Base-by-base conservation (phyloP, 2,797 vertebrate species). In the Danio jaintianensis region DNA sequence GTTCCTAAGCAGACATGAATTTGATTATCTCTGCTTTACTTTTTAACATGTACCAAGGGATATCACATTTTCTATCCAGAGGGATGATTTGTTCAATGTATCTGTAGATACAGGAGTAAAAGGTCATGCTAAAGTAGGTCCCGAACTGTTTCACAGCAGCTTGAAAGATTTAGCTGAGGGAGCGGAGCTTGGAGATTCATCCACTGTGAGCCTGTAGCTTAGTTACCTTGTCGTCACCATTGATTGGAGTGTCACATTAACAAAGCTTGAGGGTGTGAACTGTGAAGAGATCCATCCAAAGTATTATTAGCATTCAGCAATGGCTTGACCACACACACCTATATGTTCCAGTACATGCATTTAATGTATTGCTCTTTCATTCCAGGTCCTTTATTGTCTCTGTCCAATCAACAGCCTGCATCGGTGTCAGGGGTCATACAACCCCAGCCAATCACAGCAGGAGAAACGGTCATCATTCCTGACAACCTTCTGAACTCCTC, bases 391-490 rank as follows among this genome's bases (percentile, higher is more conserved):
- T 91, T 94, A 80, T 89, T 97, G 88, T 92, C 93, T 86, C 92
- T 94, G 66, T 86, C 95, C 63, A 88, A 95, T 91, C 93, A 95
- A 89, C 96, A 95, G 88, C 91, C 95, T 61, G 62, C 75, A 7
- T 89, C 94, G 29, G 90, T 95, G 64, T 89, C 95, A 84, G 95
- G 94, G 82, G 94, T 97, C 93, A 94, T 99, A 90, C 97, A 97
- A 87, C 97, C 97, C 59, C 97, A 98, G 53, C 96, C 97, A n/a
- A 90, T 99, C 91, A 93, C 94, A 67, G 94, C 94, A 48, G 98
- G 96, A 88, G 97, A 98, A 90, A 98, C 97, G 1, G 97, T 99
- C 91, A 96, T 99, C 83, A 93, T 99, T 86, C 97, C 98, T 16
- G 96, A 99, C 94, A 99, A 98, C 91, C 93, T 99, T 88, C 93